These are phyloP conservation scores for Hyperoplus lanceolatus DNA, from an alignment of 2,797 vertebrate genomes.

Conservation along the genomic window DNA sequence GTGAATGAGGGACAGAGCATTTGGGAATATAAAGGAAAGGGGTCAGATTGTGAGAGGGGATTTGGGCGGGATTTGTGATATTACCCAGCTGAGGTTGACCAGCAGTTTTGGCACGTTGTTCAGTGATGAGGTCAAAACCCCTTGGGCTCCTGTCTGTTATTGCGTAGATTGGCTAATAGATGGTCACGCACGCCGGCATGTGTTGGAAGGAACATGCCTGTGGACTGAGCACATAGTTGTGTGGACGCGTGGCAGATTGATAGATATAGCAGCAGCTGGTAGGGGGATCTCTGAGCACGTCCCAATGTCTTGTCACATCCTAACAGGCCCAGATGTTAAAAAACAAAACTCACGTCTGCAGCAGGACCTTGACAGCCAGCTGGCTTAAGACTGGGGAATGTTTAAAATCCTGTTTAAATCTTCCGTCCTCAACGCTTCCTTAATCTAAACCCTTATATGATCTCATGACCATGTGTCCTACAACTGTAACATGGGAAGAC, in stretches of 20 bases:
- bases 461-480: constrained; percentile 26
- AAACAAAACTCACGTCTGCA: constrained; percentile 46
- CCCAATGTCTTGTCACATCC: constrained; percentile 38
- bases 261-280: constrained; percentile 66
- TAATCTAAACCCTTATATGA: constrained; percentile 28
- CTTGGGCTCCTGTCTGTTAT: background rate
- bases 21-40: constrained; percentile 33
- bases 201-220: constrained; percentile 69
- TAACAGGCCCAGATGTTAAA: constrained; percentile 67
- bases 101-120: constrained; percentile 26
- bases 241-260: constrained; percentile 61
- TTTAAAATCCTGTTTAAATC: constrained; percentile 23
- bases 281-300: constrained; percentile 17
- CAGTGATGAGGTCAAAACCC: background rate
- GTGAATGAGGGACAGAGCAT: constrained; percentile 17
- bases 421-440: constrained; percentile 51
- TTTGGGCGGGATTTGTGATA: constrained; percentile 31
- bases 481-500: constrained; percentile 7
- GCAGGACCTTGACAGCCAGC: constrained; percentile 45
- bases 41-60: constrained; percentile 23
- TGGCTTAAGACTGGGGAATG: constrained; percentile 3
- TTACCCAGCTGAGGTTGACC: constrained; percentile 21
- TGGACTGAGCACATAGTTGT: constrained; percentile 69
- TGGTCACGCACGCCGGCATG: constrained; percentile 61
- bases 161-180: constrained; percentile 23